Evolutionary conservation across 1,140 invertebrate species (phyloP).

Genomic region (Panagrolaimus sp.): DNA sequence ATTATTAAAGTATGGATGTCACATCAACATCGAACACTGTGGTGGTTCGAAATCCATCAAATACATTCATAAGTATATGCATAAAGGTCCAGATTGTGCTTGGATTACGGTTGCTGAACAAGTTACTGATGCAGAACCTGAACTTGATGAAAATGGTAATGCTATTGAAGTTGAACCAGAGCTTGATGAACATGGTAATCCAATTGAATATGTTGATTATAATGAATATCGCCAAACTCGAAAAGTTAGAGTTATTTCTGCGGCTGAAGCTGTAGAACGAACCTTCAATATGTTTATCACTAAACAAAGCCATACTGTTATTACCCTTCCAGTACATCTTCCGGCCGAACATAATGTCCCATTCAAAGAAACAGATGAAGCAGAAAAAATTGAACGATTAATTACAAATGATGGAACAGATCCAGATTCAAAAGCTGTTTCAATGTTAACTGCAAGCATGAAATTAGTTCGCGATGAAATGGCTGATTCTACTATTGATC

Average conservation of each 20-base stretch:
- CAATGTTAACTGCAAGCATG: background rate
- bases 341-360: background rate
- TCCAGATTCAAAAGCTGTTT: background rate
- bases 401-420: too few relatives aligned
- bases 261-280: background rate
- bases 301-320: background rate
- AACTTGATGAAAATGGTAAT: too few relatives aligned
- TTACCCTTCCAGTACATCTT: background rate
- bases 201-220: background rate
- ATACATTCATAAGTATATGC: background rate
- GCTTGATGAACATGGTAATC: background rate
- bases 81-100: background rate
- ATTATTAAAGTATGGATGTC: background rate
- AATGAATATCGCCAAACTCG: background rate
- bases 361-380: background rate
- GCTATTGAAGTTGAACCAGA: too few relatives aligned
- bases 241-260: background rate
- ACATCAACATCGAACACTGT: background rate
- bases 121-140: too few relatives aligned
- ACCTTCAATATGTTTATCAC: background rate
- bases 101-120: background rate
- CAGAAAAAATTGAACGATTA: background rate
- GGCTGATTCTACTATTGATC: background rate
- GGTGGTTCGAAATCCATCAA: background rate
- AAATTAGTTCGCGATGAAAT: background rate